Conservation (phyloP, 2,797 vertebrate species). For the Anabas testudineus region DNA sequence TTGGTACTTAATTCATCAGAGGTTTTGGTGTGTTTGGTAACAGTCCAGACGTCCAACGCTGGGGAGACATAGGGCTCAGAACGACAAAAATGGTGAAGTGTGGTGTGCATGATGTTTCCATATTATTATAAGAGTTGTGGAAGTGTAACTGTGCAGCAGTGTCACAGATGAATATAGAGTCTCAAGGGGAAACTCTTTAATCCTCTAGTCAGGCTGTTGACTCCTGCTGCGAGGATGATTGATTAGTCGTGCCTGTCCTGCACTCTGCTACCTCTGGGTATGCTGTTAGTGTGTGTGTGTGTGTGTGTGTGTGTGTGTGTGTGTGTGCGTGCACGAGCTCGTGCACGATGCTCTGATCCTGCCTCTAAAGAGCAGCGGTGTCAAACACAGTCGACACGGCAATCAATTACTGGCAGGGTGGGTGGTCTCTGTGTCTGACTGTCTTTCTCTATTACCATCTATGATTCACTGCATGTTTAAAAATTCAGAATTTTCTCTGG, state of each 20-base stretch:
- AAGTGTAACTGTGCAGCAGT: constrained; percentile 18
- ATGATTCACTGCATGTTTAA: background rate
- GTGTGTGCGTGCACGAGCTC: background rate
- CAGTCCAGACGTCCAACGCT: background rate
- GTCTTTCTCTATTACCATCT: constrained; percentile 3
- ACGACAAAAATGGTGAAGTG: background rate
- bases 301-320: constrained; percentile 1
- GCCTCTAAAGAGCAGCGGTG: constrained; percentile 55
- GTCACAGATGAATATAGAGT: constrained; percentile 32
- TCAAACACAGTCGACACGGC: constrained; percentile 58
- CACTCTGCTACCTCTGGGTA: constrained; percentile 50
- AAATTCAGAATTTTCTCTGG: constrained; percentile 9
- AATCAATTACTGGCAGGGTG: constrained; percentile 56
- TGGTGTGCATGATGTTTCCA: background rate
- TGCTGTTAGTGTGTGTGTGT: constrained; percentile 2
- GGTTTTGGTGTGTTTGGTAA: background rate
- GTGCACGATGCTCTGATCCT: constrained; percentile 34
- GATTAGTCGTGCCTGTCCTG: constrained; percentile 73
- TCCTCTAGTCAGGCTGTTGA: constrained; percentile 58
- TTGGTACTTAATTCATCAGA: background rate
- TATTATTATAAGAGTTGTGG: constrained; percentile 6
- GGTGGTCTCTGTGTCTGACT: constrained; percentile 53
- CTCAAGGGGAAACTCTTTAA: constrained; percentile 59
- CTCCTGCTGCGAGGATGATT: constrained; percentile 62
- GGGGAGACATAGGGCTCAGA: accelerated